phyloP scores from a whole-genome alignment of 1,140 invertebrate species.

The Cotesia typhae region DNA sequence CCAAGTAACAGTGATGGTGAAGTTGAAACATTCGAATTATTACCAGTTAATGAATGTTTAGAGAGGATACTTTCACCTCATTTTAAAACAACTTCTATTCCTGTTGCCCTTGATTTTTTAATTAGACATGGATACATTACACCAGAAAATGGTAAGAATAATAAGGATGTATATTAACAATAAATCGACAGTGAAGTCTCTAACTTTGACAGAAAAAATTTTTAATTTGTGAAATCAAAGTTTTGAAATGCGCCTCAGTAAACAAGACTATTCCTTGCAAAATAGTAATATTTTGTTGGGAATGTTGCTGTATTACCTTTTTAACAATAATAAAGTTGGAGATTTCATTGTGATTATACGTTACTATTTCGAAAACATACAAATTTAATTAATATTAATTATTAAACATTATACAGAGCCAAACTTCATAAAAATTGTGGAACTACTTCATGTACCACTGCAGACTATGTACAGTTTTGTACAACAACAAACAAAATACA shows the following conservation, averaged over 20 bases:
- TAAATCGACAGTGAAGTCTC: constrained; percentile 3
- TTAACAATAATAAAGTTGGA: too few relatives aligned
- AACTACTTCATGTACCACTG: constrained; percentile 85
- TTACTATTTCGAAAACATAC: background rate
- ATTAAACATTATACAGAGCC: constrained; percentile 72
- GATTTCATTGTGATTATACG: too few relatives aligned
- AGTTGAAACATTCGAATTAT: constrained; percentile 87
- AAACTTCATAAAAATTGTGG: constrained; percentile 83
- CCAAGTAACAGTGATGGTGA: constrained; percentile 93
- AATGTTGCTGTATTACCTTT: too few relatives aligned
- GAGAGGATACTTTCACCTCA: constrained; percentile 81
- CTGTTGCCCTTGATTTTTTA: constrained; percentile 90
- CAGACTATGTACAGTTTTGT: constrained; percentile 74
- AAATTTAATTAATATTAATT: background rate
- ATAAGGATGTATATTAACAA: background rate
- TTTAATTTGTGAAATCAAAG: too few relatives aligned
- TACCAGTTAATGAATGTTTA: constrained; percentile 81
- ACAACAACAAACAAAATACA: constrained; percentile 55
- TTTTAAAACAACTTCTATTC: constrained; percentile 92
- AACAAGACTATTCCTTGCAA: too few relatives aligned
- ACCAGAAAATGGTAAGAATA: constrained; percentile 81
- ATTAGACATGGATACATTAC: constrained; percentile 89
- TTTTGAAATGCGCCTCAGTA: too few relatives aligned
- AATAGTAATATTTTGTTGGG: too few relatives aligned
- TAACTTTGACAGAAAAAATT: background rate